phyloP scores from a whole-genome alignment of 2,888 invertebrate genomes.

The Meloe dianella region DNA sequence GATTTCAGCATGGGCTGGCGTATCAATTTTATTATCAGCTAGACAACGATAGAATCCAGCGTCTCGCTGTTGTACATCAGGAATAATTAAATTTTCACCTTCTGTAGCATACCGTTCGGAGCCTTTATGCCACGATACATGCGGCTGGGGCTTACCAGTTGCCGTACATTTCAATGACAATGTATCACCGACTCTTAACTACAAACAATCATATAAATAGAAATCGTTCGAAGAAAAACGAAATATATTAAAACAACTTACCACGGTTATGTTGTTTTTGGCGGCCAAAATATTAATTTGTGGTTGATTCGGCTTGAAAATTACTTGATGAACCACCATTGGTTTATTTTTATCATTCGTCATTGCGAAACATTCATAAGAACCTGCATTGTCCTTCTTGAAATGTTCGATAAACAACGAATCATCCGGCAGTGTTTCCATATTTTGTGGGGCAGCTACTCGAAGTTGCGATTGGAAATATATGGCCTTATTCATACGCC shows the following conservation, averaged over 20 bases:
- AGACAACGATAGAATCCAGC: conserved; percentile 60
- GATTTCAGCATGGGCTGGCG: conserved; percentile 52
- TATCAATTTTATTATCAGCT: conserved; percentile 57
- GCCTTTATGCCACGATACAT: conserved; percentile 56
- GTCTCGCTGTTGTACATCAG: conserved; percentile 50
- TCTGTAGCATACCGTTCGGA: conserved; percentile 41
- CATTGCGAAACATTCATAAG: conserved; percentile 24
- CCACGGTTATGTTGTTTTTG: conserved; percentile 41
- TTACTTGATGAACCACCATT: conserved; percentile 45
- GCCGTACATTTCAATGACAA: conserved; percentile 57
- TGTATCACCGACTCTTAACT: conserved; percentile 55
- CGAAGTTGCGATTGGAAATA: conserved; percentile 6
- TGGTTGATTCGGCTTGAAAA: conserved; percentile 36
- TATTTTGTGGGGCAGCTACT: background rate
- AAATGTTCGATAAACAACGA: conserved; percentile 4
- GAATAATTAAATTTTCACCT: conserved; percentile 54
- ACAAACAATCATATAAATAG: conserved; percentile 29
- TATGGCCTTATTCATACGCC: conserved; percentile 32
- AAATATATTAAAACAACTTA: conserved; percentile 34
- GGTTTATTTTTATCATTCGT: conserved; percentile 32
- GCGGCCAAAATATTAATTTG: conserved; percentile 45
- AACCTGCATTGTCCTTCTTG: conserved; percentile 17
- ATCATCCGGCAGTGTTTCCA: background rate
- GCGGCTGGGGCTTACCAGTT: conserved; percentile 58
- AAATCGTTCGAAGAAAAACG: conserved; percentile 14